Evolutionary conservation across 1,140 invertebrate species (phyloP), one percentile per base, ranked within the genome.

Genomic region (Liolophura sinensis): DNA sequence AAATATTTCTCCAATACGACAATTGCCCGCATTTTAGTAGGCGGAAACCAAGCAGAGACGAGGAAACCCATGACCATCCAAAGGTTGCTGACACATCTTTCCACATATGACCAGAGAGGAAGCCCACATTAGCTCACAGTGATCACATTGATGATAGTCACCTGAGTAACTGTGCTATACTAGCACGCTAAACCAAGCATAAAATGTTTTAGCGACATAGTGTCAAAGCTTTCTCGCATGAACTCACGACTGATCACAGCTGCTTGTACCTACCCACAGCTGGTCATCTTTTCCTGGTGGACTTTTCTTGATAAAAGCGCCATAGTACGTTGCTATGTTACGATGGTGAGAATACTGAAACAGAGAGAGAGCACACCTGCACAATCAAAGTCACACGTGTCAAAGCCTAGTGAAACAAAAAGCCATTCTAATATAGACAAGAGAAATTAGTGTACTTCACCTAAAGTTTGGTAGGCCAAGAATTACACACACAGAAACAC

Each of bases 261-360:
- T 49, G 3, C 31, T 9, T 40, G n/a, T 55, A 71, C 80, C 77
- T 82, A 88, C 87, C 97, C 97, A 99, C 64, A 99, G 87, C 82
- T 99, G 97, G 86, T 99, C 98, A 87, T 99, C 97, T 87, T 99
- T 98, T 1, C 97, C 97, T 4, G 97, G 93, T 11, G 83, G 96
- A 77, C 94, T 95, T 86, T 99, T 99, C 85, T 99, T 99, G 62
- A 99, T 99, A 85, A 99, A 99, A 75, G 98, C 97, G 73, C 98
- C 97, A 89, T 99, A 99, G 86, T 99, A 99, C 62, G 97, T 99
- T 65, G 98, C 98, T 82, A 99, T 99, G 85, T 99, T 99, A 78
- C 96, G 90, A 87, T 99, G 96, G 88, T 99, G 97, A 51, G 97
- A 99, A 87, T 96, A 99, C 89, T 97, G 82, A 31, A 88, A 86